A percentile compares a stretch with the other conserved stretches of the same genome.
Conservation (phyloP, 1,140 invertebrate species). For the Apocrypta bakeri region DNA sequence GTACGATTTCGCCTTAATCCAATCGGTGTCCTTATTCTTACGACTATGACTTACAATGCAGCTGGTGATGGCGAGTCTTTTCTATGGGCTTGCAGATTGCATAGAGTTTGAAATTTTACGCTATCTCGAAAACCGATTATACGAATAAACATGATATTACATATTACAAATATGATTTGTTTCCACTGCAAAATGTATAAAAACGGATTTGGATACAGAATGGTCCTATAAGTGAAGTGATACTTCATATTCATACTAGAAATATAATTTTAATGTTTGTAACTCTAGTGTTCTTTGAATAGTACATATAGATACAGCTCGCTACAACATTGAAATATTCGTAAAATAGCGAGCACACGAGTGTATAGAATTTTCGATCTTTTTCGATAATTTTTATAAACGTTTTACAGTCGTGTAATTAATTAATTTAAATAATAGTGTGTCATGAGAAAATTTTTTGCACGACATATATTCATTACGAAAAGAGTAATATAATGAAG, state of each 20-base stretch:
- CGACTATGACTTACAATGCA: background rate
- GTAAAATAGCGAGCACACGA: background rate
- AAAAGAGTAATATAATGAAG: constrained; percentile 46
- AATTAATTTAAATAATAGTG: constrained; percentile 25
- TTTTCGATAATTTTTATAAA: constrained; percentile 1
- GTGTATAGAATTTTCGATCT: background rate
- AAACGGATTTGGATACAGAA: background rate
- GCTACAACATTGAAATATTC: background rate
- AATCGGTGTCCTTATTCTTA: constrained; percentile 48
- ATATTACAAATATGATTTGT: no score
- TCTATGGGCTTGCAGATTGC: background rate
- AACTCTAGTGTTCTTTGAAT: background rate
- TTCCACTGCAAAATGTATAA: background rate
- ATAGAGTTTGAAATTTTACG: background rate
- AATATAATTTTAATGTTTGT: background rate
- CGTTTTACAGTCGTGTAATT: constrained; percentile 29
- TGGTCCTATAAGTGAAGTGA: background rate
- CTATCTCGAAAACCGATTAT: background rate
- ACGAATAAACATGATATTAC: background rate
- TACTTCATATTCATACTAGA: background rate
- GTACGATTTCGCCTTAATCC: constrained; percentile 51
- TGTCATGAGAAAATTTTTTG: constrained; percentile 9
- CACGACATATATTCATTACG: constrained; percentile 6
- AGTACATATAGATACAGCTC: background rate
- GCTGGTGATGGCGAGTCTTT: background rate